A percentile compares a stretch with the other conserved stretches of the same genome.
phyloP scores from a whole-genome alignment of 2,113 vertebrate species.

The Scolopax mira region DNA sequence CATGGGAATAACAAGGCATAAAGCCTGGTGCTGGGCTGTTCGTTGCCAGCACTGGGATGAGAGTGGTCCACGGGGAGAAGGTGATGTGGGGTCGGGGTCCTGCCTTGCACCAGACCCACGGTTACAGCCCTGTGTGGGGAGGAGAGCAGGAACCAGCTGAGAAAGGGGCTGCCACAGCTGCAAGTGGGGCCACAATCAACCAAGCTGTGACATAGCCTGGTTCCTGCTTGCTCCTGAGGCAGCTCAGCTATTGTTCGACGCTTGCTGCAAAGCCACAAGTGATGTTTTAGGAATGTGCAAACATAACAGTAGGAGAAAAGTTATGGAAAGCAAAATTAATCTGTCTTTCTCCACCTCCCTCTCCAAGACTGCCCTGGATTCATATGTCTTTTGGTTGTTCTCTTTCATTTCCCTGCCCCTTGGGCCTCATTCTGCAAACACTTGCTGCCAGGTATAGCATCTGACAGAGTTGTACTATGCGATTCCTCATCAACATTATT shows the following conservation, averaged over 20 bases:
- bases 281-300: slow-evolving; percentile 64
- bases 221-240: slow-evolving; percentile 47
- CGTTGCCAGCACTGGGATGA: not conserved
- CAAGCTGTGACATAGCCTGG: slow-evolving; percentile 43
- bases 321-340: slow-evolving; percentile 63
- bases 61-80: not conserved
- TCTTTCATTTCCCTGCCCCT: slow-evolving; percentile 7
- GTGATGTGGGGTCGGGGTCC: not conserved
- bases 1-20: not conserved
- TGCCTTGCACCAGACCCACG: not conserved
- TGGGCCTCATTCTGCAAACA: not conserved
- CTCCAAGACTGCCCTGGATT: slow-evolving; percentile 12
- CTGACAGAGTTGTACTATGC: not conserved
- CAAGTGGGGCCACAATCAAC: slow-evolving; percentile 29
- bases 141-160: not conserved
- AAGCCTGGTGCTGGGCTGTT: not conserved
- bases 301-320: slow-evolving; percentile 57
- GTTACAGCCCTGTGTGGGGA: not conserved
- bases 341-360: slow-evolving; percentile 55
- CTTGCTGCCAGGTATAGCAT: slow-evolving; percentile 21
- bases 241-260: slow-evolving; percentile 54
- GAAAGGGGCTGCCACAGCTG: slow-evolving; percentile 32
- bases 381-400: not conserved
- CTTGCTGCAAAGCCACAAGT: slow-evolving; percentile 62
- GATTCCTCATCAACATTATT: slow-evolving; percentile 7